phyloP scores from a whole-genome alignment of 2,797 vertebrate genomes.

The Sibirionetta formosa region DNA sequence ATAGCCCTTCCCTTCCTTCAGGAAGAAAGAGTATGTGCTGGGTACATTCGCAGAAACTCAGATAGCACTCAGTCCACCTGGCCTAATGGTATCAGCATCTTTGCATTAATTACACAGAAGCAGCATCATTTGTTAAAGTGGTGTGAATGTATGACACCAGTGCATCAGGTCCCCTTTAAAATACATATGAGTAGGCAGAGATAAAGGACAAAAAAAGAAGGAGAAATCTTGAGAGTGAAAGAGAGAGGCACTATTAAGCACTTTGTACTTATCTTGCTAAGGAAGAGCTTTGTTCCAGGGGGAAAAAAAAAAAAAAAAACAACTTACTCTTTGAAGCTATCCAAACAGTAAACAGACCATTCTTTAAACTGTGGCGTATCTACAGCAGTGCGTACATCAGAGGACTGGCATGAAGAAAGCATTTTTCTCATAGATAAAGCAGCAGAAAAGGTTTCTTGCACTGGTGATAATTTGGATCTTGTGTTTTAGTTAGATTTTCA shows the following conservation, averaged over 20 bases:
- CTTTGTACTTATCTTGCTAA: conserved; percentile 65
- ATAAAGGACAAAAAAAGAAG: conserved; percentile 51
- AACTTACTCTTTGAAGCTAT: conserved; percentile 40
- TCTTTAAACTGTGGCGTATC: conserved; percentile 58
- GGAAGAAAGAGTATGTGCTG: background rate
- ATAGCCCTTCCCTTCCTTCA: background rate
- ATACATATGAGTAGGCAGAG: conserved; percentile 57
- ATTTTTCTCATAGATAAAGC: conserved; percentile 61
- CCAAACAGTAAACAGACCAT: conserved; percentile 64
- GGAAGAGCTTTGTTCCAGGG: conserved; percentile 45
- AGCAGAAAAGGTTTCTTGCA: conserved; percentile 4
- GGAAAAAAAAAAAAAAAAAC: background rate
- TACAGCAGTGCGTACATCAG: conserved; percentile 31
- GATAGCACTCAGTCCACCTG: background rate
- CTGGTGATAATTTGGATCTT: conserved; percentile 32
- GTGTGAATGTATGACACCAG: background rate
- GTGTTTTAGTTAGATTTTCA: conserved; percentile 19
- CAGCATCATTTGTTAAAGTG: conserved; percentile 25
- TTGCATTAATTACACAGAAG: conserved; percentile 46
- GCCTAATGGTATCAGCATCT: background rate
- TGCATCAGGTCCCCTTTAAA: conserved; percentile 15
- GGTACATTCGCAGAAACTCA: background rate
- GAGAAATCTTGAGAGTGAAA: conserved; percentile 38
- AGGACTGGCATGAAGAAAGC: conserved; percentile 23
- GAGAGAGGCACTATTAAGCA: conserved; percentile 67